phyloP scores from a whole-genome alignment of 2,797 vertebrate species.

The Myiothlypis coronata region DNA sequence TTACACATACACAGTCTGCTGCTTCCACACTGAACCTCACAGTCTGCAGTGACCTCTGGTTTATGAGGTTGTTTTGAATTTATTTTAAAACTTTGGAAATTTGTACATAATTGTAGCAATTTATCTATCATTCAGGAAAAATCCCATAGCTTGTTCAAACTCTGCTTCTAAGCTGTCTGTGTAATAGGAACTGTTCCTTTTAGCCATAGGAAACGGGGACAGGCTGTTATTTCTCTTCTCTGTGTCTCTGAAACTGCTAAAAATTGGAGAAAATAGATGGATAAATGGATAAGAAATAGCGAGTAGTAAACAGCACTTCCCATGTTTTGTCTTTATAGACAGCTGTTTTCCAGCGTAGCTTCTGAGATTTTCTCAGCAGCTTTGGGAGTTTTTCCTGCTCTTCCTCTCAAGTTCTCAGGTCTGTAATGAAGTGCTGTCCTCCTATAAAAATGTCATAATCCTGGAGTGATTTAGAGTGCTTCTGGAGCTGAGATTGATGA shows the following conservation, averaged over 20 bases:
- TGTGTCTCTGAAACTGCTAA: neutral
- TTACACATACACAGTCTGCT: neutral
- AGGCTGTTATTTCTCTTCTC: neutral
- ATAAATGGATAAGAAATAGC: neutral
- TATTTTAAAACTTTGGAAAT: neutral
- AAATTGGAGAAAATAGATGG: neutral
- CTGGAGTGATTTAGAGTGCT: neutral
- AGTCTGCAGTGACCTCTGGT: neutral
- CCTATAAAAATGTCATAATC: slow-evolving; percentile 30
- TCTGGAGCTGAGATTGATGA: neutral
- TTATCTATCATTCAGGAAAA: neutral
- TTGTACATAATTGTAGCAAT: neutral
- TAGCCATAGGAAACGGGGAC: fast-evolving
- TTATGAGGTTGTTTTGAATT: neutral
- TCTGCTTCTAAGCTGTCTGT: neutral
- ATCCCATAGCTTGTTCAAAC: neutral
- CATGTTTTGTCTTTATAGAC: neutral
- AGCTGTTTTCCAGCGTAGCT: neutral
- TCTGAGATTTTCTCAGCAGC: neutral
- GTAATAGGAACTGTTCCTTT: neutral
- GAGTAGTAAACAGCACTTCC: neutral
- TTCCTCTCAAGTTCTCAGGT: neutral
- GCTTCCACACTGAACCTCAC: neutral
- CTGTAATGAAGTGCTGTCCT: slow-evolving; percentile 23
- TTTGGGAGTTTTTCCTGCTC: neutral